These are phyloP conservation scores for Indicator indicator DNA, from an alignment of 2,113 vertebrate genomes.

Conservation along the genomic window DNA sequence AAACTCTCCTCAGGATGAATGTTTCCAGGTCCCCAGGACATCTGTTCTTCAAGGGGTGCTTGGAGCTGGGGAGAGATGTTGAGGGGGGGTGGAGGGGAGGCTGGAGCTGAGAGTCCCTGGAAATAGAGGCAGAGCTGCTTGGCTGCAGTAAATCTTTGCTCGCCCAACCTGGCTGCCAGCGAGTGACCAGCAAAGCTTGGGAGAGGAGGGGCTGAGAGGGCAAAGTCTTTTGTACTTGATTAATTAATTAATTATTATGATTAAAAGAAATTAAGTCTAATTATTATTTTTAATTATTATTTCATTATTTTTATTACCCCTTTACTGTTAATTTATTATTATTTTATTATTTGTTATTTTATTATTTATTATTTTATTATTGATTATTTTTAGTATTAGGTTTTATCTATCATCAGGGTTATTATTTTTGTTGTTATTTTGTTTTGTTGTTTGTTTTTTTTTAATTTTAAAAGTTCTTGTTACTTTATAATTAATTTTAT, in stretches of 20 bases:
- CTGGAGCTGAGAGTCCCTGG: slow-evolving; percentile 42
- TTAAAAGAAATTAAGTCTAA: no score
- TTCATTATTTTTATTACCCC: no score
- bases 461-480: no score
- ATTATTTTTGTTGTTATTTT: no score
- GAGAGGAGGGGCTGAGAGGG: neutral
- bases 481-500: no score
- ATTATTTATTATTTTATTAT: no score
- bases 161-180: slow-evolving; percentile 6
- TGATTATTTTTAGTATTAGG: no score
- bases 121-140: slow-evolving; percentile 43
- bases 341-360: no score
- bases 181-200: neutral
- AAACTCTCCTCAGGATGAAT: slow-evolving; percentile 66
- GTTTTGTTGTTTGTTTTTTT: no score
- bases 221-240: neutral
- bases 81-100: neutral
- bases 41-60: slow-evolving; percentile 68
- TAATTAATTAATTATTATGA: no score
- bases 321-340: no score
- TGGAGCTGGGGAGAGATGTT: neutral
- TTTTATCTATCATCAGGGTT: no score
- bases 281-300: neutral
- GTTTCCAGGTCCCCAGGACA: slow-evolving; percentile 54
- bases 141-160: slow-evolving; percentile 38